Evolutionary conservation across 2,113 vertebrate species (phyloP).

Genomic region (Melanotaenia duboulayi): DNA sequence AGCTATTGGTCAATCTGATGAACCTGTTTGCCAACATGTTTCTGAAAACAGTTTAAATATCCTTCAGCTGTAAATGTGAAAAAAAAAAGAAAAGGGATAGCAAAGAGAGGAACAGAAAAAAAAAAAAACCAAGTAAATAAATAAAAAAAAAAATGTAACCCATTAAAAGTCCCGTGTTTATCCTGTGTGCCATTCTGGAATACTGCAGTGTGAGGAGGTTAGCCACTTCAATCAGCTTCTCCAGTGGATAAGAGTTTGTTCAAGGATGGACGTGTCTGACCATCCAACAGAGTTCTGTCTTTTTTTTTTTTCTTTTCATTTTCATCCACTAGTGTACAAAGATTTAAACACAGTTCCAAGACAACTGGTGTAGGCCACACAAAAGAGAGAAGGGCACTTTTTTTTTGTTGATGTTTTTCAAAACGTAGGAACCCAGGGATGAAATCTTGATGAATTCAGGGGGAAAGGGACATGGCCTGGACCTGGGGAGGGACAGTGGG

Average conservation of each 20-base stretch:
- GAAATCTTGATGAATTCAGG: constrained; percentile 33
- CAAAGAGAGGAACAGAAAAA: constrained; percentile 27
- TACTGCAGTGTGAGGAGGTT: constrained; percentile 78
- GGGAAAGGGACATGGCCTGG: constrained; percentile 47
- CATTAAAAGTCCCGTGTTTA: constrained; percentile 67
- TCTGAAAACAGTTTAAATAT: constrained; percentile 82
- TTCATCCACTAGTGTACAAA: constrained; percentile 36
- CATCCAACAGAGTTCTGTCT: constrained; percentile 39
- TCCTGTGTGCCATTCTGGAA: constrained; percentile 80
- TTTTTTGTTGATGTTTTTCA: constrained; percentile 19
- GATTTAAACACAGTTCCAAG: constrained; percentile 53
- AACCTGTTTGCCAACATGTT: constrained; percentile 77
- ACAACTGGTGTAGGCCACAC: constrained; percentile 69
- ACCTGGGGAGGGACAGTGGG: constrained; percentile 42
- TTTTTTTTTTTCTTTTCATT: no score
- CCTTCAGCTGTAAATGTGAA: constrained; percentile 84
- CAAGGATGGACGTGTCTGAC: constrained; percentile 49
- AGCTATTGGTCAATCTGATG: constrained; percentile 94
- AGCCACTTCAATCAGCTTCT: constrained; percentile 76
- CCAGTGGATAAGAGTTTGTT: constrained; percentile 77
- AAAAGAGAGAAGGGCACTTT: constrained; percentile 76
- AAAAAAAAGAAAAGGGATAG: constrained; percentile 46
- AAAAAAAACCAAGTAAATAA: constrained; percentile 75
- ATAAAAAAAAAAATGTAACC: constrained; percentile 67
- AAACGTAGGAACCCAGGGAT: constrained; percentile 57